Evolutionary conservation across 2,888 invertebrate genomes (phyloP).

Genomic region (Drosophila borealis): DNA sequence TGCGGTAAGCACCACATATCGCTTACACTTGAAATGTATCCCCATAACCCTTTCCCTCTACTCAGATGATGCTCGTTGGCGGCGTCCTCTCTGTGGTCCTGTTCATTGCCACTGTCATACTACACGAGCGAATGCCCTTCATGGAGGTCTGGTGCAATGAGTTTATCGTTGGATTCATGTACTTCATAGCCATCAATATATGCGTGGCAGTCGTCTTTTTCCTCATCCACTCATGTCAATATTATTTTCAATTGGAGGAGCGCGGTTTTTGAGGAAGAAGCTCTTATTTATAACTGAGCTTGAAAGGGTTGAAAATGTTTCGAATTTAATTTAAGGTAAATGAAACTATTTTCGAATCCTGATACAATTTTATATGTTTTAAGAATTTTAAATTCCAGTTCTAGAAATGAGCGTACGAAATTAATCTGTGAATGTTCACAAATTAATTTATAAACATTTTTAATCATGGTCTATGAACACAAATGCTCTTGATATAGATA

Average conservation of each 20-base stretch:
- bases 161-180: constrained; percentile 47
- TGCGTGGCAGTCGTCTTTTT: constrained; percentile 49
- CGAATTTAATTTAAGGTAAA: no score
- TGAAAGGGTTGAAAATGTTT: no score
- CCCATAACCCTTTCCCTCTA: no score
- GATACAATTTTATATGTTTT: no score
- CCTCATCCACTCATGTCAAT: constrained; percentile 48
- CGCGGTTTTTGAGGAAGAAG: constrained; percentile 1
- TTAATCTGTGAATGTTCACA: no score
- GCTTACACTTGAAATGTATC: not conserved
- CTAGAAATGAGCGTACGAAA: no score
- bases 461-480: no score
- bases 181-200: constrained; percentile 51
- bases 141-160: constrained; percentile 53
- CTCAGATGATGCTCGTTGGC: constrained; percentile 57
- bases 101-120: constrained; percentile 36
- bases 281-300: not conserved
- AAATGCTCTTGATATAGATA: no score
- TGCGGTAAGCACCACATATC: constrained; percentile 42
- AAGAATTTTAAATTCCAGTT: no score
- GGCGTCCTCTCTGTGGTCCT: constrained; percentile 41
- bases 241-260: constrained; percentile 42
- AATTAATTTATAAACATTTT: no score
- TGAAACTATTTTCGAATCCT: no score
- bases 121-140: constrained; percentile 50